A percentile compares a stretch with the other conserved stretches of the same genome.
These are phyloP conservation scores for Ceuthmochares aereus DNA, from an alignment of 2,113 vertebrate species.

Conservation along the genomic window DNA sequence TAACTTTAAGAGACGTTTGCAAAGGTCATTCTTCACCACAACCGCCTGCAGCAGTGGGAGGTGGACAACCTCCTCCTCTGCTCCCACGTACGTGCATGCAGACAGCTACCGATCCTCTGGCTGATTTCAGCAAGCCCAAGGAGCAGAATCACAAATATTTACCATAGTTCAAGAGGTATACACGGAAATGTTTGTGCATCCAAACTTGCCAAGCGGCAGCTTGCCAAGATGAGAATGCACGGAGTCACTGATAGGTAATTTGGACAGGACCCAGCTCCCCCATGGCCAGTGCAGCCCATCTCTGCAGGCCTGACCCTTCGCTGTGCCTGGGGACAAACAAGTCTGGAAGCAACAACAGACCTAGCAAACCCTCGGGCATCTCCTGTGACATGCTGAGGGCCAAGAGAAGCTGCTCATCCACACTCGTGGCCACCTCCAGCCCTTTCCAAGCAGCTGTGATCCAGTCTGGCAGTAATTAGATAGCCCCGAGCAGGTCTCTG, in stretches of 20 bases:
- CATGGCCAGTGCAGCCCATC: not conserved
- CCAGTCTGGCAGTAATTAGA: not conserved
- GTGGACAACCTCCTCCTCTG: not conserved
- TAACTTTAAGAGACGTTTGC: not conserved
- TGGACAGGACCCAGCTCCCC: not conserved
- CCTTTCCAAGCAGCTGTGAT: not conserved
- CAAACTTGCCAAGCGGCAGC: not conserved
- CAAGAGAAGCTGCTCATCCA: not conserved
- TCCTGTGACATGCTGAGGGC: not conserved
- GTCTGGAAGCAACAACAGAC: not conserved
- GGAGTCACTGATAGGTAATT: not conserved
- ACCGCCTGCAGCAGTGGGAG: fast-evolving
- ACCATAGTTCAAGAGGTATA: not conserved
- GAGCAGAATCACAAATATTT: constrained; percentile 2
- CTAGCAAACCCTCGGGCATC: not conserved
- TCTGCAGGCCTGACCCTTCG: fast-evolving
- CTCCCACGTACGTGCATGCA: not conserved
- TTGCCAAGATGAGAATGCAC: not conserved
- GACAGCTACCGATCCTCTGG: fast-evolving
- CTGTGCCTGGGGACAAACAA: not conserved
- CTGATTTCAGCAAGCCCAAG: not conserved
- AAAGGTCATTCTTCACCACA: not conserved
- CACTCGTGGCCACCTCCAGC: not conserved
- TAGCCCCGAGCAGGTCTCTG: fast-evolving
- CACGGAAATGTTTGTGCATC: not conserved